Evolutionary conservation across 2,888 invertebrate genomes (phyloP).

Genomic region (Patella depressa): DNA sequence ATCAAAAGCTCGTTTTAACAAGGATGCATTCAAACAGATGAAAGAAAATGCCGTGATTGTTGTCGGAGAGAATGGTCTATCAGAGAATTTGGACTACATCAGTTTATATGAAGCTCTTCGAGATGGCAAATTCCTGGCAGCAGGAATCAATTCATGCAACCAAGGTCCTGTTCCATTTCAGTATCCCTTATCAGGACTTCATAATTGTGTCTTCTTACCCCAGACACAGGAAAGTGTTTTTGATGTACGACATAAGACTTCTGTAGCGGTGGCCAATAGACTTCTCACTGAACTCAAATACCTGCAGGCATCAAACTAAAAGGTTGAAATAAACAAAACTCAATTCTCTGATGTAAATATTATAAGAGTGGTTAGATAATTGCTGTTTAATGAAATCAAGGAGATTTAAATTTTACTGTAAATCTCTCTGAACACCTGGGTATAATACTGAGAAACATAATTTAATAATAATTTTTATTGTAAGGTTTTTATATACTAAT

Average conservation of each 20-base stretch:
- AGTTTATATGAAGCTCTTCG: conserved; percentile 83
- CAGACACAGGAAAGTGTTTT: conserved; percentile 39
- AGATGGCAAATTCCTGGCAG: conserved; percentile 81
- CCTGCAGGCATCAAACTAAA: too few species aligned
- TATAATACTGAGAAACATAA: too few species aligned
- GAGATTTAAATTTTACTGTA: too few species aligned
- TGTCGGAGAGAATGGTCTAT: conserved; percentile 76
- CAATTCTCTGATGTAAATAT: too few species aligned
- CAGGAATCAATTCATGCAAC: conserved; percentile 90
- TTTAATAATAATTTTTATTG: too few species aligned
- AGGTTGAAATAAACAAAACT: too few species aligned
- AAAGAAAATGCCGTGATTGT: conserved; percentile 87
- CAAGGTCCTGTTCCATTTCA: conserved; percentile 90
- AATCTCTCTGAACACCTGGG: too few species aligned
- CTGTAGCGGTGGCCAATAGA: conserved; percentile 31
- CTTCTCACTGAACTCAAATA: conserved; percentile 24
- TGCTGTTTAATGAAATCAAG: too few species aligned
- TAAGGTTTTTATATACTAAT: too few species aligned
- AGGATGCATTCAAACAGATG: conserved; percentile 85
- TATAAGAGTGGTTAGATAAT: too few species aligned
- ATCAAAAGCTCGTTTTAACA: conserved; percentile 84
- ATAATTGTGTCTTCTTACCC: conserved; percentile 87
- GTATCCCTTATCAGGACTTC: conserved; percentile 80
- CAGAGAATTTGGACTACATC: conserved; percentile 80
- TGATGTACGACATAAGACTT: conserved; percentile 36